Base-by-base conservation (phyloP, 2,888 invertebrate species). In the Polydrusus tereticollis region DNA sequence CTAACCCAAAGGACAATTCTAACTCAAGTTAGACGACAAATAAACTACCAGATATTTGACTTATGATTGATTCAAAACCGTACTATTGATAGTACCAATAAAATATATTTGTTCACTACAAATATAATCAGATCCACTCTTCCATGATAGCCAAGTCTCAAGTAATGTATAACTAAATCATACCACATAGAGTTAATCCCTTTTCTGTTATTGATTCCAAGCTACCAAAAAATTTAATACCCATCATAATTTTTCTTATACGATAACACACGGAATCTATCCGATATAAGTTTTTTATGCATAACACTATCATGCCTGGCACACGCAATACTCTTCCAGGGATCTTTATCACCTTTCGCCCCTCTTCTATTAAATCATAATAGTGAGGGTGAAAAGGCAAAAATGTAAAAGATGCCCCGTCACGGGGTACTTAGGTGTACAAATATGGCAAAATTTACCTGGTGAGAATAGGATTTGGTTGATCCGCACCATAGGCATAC, bases 311-410 rank as follows among this genome's bases (percentile, higher is more conserved):
- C 29, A 55, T 2, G 52, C 12, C 36, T 33, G 18, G 43, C 29
- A 57, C 66, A 55, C 66, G 55, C 57, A 57, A 66, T 43, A 58
- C 18, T n/a, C 41, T 57, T 66, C 45, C 52, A 66, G 10, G 36
- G 64, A 52, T 52, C 64, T 52, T 64, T 64, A 64, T 64, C 64
- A 33, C 45, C 64, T 36, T 33, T 64, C 52, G 64, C 36, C 33
- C 50, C 38, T 64, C 12, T 41, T 66, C 41, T 66, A 66, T 66
- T 66, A 57, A 66, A 57, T 57, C 55, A 55, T 66, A 57, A 66
- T 57, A 26, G 57, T 33, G 16, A 20, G 66, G 55, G 66, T 66
- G 66, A 66, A 29, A 50, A 66, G 26, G 26, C 18, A 29, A 57
- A 66, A 57, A 66, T 21, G 29, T 50, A 36, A 58, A 58, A 38